phyloP scores from a whole-genome alignment of 2,888 invertebrate species.

The Exephanes ischioxanthus region DNA sequence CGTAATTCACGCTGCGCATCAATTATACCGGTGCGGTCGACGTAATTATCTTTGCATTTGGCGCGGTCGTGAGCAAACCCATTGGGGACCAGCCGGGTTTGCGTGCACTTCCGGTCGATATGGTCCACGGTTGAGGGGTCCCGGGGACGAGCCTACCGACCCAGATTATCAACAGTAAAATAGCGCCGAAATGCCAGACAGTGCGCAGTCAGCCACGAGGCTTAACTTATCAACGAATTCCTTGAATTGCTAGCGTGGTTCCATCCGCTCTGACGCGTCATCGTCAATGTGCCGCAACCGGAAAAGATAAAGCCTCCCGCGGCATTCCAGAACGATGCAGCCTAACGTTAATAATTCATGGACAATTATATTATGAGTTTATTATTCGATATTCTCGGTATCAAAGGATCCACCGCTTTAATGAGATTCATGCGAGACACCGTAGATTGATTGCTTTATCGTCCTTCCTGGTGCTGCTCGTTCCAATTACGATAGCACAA shows the following conservation, averaged over 20 bases:
- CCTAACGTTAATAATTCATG: slow-evolving; percentile 52
- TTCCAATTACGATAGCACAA: slow-evolving; percentile 32
- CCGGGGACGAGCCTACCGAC: background rate
- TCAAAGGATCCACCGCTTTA: slow-evolving; percentile 10
- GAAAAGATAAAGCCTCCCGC: slow-evolving; percentile 46
- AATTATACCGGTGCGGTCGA: slow-evolving; percentile 72
- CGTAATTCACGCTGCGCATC: slow-evolving; percentile 71
- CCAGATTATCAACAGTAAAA: slow-evolving; percentile 50
- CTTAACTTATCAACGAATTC: slow-evolving; percentile 70
- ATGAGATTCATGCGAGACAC: slow-evolving; percentile 47
- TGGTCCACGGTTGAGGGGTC: slow-evolving; percentile 56
- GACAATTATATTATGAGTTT: slow-evolving; percentile 49
- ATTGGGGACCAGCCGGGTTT: slow-evolving; percentile 43
- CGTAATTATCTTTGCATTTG: slow-evolving; percentile 74
- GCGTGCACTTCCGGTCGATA: slow-evolving; percentile 66
- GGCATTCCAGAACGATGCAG: slow-evolving; percentile 41
- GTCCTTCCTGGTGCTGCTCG: slow-evolving; percentile 13
- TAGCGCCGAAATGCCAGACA: slow-evolving; percentile 54
- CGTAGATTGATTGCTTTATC: slow-evolving; percentile 31
- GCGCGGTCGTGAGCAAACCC: slow-evolving; percentile 70
- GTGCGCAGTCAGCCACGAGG: slow-evolving; percentile 25
- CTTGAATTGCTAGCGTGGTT: slow-evolving; percentile 52
- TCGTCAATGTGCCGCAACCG: slow-evolving; percentile 28
- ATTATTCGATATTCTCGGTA: slow-evolving; percentile 31
- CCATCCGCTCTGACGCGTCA: slow-evolving; percentile 50